These are phyloP conservation scores for Heliconius congener DNA, from an alignment of 1,140 invertebrate genomes.

Conservation along the genomic window DNA sequence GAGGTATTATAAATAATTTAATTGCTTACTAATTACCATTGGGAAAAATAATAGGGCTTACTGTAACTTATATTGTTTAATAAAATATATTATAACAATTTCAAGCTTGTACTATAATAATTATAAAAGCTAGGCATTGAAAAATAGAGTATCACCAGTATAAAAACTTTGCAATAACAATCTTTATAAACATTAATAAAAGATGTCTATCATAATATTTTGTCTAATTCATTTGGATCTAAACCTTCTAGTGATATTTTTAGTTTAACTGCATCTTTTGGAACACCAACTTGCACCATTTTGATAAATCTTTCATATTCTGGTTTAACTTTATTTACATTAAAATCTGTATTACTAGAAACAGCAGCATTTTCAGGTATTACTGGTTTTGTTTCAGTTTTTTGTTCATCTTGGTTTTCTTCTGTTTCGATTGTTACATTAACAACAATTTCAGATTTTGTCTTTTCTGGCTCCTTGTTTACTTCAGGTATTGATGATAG, in stretches of 20 bases:
- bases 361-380: slow-evolving; percentile 17
- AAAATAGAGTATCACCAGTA: slow-evolving; percentile 20
- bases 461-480: slow-evolving; percentile 53
- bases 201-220: slow-evolving; percentile 69
- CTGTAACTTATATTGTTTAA: slow-evolving; percentile 8
- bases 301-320: slow-evolving; percentile 91
- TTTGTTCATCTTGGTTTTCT: slow-evolving; percentile 11
- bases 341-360: slow-evolving; percentile 42
- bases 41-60: background rate
- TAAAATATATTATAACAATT: slow-evolving; percentile 20
- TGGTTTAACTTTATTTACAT: slow-evolving; percentile 80
- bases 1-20: no score
- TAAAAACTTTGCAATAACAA: slow-evolving; percentile 18
- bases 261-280: slow-evolving; percentile 88
- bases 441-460: slow-evolving; percentile 15
- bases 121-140: slow-evolving; percentile 27
- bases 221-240: slow-evolving; percentile 89
- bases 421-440: slow-evolving; percentile 17
- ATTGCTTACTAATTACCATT: background rate
- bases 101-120: slow-evolving; percentile 28
- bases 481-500: slow-evolving; percentile 87
- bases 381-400: background rate
- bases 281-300: slow-evolving; percentile 94
- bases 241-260: slow-evolving; percentile 92
- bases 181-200: slow-evolving; percentile 9